Conservation (phyloP, 1,140 invertebrate genomes). For the Pseudomyrmex gracilis region DNA sequence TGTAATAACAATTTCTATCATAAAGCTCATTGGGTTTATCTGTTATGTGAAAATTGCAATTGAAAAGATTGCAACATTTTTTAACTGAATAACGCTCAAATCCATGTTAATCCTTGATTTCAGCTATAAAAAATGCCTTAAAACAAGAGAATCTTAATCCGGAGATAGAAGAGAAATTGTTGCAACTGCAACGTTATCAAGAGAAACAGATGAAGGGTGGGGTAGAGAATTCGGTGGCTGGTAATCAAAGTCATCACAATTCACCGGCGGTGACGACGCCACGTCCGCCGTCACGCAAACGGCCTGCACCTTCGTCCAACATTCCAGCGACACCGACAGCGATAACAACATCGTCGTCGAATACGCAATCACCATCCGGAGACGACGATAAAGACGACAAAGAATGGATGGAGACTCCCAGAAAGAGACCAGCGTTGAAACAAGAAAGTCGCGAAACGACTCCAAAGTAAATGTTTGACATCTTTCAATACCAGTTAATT, state of each 20-base stretch:
- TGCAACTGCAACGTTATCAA: constrained; percentile 95
- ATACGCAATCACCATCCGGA: constrained; percentile 77
- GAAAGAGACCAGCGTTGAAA: constrained; percentile 80
- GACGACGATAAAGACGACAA: constrained; percentile 82
- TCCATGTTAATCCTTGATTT: background rate
- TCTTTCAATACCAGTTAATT: background rate
- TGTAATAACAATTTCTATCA: no score
- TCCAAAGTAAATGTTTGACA: constrained; percentile 74
- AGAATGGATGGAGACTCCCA: constrained; percentile 87
- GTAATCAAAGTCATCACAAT: constrained; percentile 76
- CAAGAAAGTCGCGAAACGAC: constrained; percentile 79
- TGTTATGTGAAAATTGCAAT: no score
- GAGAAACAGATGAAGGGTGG: constrained; percentile 91
- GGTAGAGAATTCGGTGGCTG: constrained; percentile 76
- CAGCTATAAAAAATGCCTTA: constrained; percentile 93
- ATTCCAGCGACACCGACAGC: constrained; percentile 64
- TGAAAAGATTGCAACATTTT: no score
- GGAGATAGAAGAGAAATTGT: constrained; percentile 96
- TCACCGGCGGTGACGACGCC: constrained; percentile 74
- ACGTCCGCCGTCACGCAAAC: constrained; percentile 80
- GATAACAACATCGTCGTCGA: constrained; percentile 59
- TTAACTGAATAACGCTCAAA: no score
- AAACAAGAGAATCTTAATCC: constrained; percentile 95
- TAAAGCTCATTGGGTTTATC: no score
- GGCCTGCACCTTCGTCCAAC: constrained; percentile 75